Base-by-base conservation (phyloP, 2,797 vertebrate species). In the Remorina albescens region DNA sequence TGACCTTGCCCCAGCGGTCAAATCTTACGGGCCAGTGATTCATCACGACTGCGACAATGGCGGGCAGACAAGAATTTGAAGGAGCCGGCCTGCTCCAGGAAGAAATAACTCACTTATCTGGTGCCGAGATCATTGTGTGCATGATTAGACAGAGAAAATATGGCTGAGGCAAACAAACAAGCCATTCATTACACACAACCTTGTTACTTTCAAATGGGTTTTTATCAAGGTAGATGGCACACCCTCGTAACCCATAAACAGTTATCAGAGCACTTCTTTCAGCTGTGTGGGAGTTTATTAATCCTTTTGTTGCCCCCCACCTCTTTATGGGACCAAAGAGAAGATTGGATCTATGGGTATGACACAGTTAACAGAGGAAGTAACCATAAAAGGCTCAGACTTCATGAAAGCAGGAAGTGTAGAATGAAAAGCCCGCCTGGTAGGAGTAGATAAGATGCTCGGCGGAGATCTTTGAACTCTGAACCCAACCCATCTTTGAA, bases 51-150 rank as follows among this genome's bases (percentile, higher is more conserved):
- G 83, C 25, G 55, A 91, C 90, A 86, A 89, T 80, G 67, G 81
- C 23, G n/a, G 72, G 80, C 71, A 76, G 84, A 86, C 80, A 68
- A 62, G 68, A 64, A 42, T 86, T 76, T 85, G 63, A 82, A 86
- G 80, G 65, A 83, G 76, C 15, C 0, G 68, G 63, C 71, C 50
- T 2, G 60, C 75, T 74, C 0, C 80, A 83, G 88, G 86, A 91
- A 88, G 81, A 72, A 76, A 89, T 86, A 83, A 86, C 65, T 91
- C 80, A 77, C 85, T 88, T 79, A 89, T 89, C 78, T 79, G 82
- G 21, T 47, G 66, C 76, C 47, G 80, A 65, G 84, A 80, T 76
- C 71, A 73, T 65, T 34, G 18, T 56, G 37, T 1, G 9, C 62
- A 25, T 82, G 84, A 88, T 85, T 86, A 81, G 62, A 56, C 56